Evolutionary conservation across 2,113 vertebrate genomes (phyloP), one percentile per base, ranked within the genome.

Genomic region (Odocoileus virginianus): DNA sequence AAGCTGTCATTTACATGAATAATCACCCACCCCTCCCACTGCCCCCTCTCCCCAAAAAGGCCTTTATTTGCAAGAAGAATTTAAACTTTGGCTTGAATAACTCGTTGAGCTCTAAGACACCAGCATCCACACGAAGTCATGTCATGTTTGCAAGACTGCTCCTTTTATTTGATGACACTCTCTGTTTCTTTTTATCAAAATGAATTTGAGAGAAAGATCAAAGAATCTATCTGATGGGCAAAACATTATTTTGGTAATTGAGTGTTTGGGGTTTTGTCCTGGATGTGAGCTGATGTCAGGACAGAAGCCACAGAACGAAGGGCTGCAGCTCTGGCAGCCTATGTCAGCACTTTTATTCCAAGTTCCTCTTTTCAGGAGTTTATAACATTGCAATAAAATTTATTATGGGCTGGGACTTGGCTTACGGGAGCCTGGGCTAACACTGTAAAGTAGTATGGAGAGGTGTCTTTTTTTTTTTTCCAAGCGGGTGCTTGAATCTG

Each of bases 1-100:
- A 99, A 99, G 98, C 98, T 98, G 98, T 98, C 98, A 98, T 98
- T 98, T 99, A 98, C 98, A 98, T 97, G 98, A 99, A 97, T 98
- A 99, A 98, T 98, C 96, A 98, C 87, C 67, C 89, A 91, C 74
- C 30, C 45, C 52, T 14, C 23, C 52, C 71, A 76, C 78, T 88
- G 94, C 71, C 30, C 45, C 16, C 12, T 45, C 33, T 30, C 43
- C 14, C 1, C 5, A 40, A 97, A 97, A 97, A 89, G 27, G 17
- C 71, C 83, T 60, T 98, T 98, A 98, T 97, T 98, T 98, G 97
- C 95, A 98, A 97, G 97, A 98, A 79, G 94, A 98, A 98, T 94
- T 97, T 96, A 98, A 97, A 97, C 97, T 98, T 98, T 97, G 96
- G 91, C 97, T 97, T 81, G 97, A 98, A 97, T 97, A 98, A 88